A percentile compares a stretch with the other conserved stretches of the same genome.
Evolutionary conservation across 2,113 vertebrate species (phyloP).

Genomic region (Zosterops japonicus): DNA sequence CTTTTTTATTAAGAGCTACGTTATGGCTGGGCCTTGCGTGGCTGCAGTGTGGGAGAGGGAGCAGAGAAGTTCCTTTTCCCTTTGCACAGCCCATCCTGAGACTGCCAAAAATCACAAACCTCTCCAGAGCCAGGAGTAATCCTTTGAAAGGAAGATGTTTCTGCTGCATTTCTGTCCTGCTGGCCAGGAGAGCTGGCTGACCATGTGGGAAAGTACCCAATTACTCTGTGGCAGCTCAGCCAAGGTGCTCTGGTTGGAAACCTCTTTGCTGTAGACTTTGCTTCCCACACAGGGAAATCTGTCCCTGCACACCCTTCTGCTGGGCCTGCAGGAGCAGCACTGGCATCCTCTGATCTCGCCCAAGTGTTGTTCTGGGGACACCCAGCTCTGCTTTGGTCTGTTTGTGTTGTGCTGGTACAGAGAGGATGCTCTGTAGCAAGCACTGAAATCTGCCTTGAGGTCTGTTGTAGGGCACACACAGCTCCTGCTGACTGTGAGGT

Average conservation of each 20-base stretch:
- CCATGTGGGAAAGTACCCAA: conserved; percentile 34
- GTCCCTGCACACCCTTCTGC: not conserved
- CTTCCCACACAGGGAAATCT: not conserved
- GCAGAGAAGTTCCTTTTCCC: conserved; percentile 2
- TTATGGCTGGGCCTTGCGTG: not conserved
- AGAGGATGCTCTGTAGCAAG: not conserved
- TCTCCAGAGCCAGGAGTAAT: conserved; percentile 2
- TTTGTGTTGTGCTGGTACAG: not conserved
- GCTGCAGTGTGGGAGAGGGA: not conserved
- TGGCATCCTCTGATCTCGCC: not conserved
- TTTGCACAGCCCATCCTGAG: not conserved
- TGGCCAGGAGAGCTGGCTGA: conserved; percentile 30
- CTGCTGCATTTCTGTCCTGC: not conserved
- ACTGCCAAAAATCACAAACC: conserved; percentile 34
- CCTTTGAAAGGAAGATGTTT: conserved; percentile 13
- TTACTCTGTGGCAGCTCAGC: not conserved
- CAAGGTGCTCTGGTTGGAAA: conserved; percentile 9
- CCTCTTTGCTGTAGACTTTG: not conserved
- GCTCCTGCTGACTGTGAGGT: not conserved
- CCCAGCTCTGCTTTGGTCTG: not conserved
- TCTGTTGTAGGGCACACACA: rapidly evolving
- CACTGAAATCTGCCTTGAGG: not conserved
- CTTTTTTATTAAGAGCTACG: not conserved
- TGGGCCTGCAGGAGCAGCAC: not conserved
- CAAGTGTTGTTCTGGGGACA: not conserved